phyloP scores from a whole-genome alignment of 2,888 invertebrate species.

The Marasmarcha lunaedactyla region DNA sequence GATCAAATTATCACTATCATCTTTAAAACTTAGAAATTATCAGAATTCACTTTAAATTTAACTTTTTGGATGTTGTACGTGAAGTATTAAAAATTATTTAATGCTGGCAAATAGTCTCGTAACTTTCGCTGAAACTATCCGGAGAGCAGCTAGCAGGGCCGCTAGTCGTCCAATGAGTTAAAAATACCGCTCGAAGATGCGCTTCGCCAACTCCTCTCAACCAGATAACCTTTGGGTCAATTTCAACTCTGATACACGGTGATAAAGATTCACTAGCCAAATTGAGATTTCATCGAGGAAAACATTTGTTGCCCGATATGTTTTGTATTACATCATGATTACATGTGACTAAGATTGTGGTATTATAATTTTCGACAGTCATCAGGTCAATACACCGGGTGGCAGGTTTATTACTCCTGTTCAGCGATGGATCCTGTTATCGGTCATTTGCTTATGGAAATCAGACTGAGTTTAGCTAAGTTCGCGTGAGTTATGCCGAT shows the following conservation, averaged over 20 bases:
- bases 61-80: too few relatives aligned
- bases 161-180: slow-evolving; percentile 66
- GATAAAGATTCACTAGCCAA: slow-evolving; percentile 27
- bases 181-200: slow-evolving; percentile 67
- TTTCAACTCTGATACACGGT: slow-evolving; percentile 53
- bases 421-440: neutral
- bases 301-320: too few relatives aligned
- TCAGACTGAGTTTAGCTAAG: neutral
- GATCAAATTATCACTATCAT: neutral
- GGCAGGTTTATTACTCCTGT: too few relatives aligned
- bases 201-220: slow-evolving; percentile 59
- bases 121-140: slow-evolving; percentile 59
- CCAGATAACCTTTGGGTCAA: slow-evolving; percentile 46
- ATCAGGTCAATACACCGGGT: too few relatives aligned
- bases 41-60: too few relatives aligned
- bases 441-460: slow-evolving; percentile 3
- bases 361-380: too few relatives aligned
- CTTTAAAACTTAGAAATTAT: neutral
- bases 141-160: slow-evolving; percentile 53
- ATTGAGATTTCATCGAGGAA: too few relatives aligned
- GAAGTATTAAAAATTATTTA: neutral
- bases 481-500: neutral
- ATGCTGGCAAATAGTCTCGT: slow-evolving; percentile 26
- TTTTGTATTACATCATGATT: too few relatives aligned
- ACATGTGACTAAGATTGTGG: too few relatives aligned